These are phyloP conservation scores for Lordiphosa fenestrarum DNA, from an alignment of 2,888 invertebrate genomes.

Conservation along the genomic window DNA sequence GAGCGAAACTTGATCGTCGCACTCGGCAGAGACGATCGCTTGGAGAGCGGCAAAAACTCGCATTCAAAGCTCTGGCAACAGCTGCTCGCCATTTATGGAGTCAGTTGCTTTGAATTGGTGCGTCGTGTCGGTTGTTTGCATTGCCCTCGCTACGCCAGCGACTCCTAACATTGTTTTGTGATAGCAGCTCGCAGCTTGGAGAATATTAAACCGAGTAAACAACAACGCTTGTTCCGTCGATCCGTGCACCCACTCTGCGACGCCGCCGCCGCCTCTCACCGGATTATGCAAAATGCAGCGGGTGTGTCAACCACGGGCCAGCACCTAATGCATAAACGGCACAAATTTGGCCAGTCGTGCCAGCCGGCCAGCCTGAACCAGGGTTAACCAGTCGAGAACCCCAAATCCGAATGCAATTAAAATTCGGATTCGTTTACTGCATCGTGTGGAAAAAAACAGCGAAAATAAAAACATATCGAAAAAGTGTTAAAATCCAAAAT, in stretches of 20 bases:
- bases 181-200: not conserved
- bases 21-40: conserved; percentile 1
- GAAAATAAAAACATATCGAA: conserved; percentile 42
- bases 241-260: no score
- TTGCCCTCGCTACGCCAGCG: conserved; percentile 14
- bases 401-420: conserved; percentile 67
- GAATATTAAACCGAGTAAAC: no score
- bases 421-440: conserved; percentile 44
- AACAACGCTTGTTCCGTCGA: no score
- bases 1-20: conserved; percentile 24
- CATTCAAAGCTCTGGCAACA: conserved; percentile 54
- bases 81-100: conserved; percentile 67
- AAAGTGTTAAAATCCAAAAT: conserved; percentile 72
- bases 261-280: no score
- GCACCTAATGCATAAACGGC: conserved; percentile 39
- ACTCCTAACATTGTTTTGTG: not conserved
- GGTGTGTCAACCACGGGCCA: conserved; percentile 17
- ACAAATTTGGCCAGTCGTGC: conserved; percentile 59
- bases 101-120: conserved; percentile 61
- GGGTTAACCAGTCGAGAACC: conserved; percentile 64
- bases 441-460: conserved; percentile 68
- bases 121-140: conserved; percentile 54
- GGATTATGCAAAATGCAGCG: conserved; percentile 47
- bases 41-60: conserved; percentile 8
- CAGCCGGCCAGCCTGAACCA: conserved; percentile 43